A percentile compares a stretch with the other conserved stretches of the same genome.
These are phyloP conservation scores for Aphelenchoides bicaudatus DNA, from an alignment of 2,888 invertebrate species.

Conservation along the genomic window DNA sequence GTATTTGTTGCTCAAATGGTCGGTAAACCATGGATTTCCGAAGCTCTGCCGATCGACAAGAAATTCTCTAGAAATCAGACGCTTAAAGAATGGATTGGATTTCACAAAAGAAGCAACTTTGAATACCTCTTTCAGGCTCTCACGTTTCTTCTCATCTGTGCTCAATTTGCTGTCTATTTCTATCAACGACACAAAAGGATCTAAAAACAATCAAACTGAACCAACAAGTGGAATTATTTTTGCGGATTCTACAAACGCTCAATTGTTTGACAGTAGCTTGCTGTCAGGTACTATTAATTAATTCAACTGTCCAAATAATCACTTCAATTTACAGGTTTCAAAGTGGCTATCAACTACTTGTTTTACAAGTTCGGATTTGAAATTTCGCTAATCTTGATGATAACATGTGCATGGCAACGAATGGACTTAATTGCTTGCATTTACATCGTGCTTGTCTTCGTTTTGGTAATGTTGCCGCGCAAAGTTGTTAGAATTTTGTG, in stretches of 20 bases:
- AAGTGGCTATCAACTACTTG: conserved; percentile 74
- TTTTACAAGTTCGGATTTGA: conserved; percentile 96
- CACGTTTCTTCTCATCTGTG: background rate
- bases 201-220: conserved; percentile 17
- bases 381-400: conserved; percentile 79
- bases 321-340: conserved; percentile 73
- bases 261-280: conserved; percentile 79
- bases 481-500: conserved; percentile 67
- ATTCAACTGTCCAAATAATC: background rate
- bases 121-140: background rate
- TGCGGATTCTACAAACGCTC: conserved; percentile 71
- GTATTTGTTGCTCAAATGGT: background rate
- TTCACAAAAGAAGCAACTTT: background rate
- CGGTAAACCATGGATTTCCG: background rate
- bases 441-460: conserved; percentile 65
- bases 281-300: background rate
- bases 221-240: conserved; percentile 67
- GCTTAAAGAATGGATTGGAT: background rate
- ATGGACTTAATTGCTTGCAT: conserved; percentile 63
- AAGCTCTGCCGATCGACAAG: background rate
- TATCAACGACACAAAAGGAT: background rate
- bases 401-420: conserved; percentile 80
- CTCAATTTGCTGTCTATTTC: background rate
- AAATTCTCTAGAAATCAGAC: background rate
- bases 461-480: conserved; percentile 79